These are phyloP conservation scores for Epicauta chinensis DNA, from an alignment of 1,140 invertebrate genomes.

Conservation along the genomic window DNA sequence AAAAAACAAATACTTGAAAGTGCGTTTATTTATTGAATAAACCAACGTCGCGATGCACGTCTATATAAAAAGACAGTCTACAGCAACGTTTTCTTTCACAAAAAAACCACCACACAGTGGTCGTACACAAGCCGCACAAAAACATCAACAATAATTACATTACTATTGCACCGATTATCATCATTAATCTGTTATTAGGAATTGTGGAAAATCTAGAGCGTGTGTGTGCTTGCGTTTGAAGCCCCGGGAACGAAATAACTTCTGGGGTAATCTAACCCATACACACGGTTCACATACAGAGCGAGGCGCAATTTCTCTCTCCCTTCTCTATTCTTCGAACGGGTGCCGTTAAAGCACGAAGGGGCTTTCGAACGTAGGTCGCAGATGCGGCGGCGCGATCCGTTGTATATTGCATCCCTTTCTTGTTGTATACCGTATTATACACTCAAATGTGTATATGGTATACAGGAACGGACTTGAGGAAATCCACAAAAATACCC, in stretches of 20 bases:
- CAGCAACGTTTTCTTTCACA: not conserved
- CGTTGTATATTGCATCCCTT: not conserved
- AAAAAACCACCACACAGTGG: no score
- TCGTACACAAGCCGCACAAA: no score
- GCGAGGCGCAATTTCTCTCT: conserved; percentile 1
- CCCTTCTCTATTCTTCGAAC: conserved; percentile 1
- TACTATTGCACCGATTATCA: no score
- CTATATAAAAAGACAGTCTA: not conserved
- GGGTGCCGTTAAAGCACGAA: conserved; percentile 2
- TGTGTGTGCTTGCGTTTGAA: conserved; percentile 10
- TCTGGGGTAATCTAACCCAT: no score
- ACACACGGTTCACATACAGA: not conserved
- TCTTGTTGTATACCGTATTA: no score
- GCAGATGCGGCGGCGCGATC: conserved; percentile 13
- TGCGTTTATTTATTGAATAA: not conserved
- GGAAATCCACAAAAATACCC: no score
- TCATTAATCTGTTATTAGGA: no score
- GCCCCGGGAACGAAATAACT: conserved; percentile 24
- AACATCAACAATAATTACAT: no score
- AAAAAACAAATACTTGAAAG: no score
- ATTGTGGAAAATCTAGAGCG: not conserved
- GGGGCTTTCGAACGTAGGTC: conserved; percentile 16
- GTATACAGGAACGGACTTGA: no score
- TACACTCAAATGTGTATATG: no score
- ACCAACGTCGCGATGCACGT: not conserved